Percentiles rank a stretch among this genome's conserved stretches.
Evolutionary conservation across 1,140 invertebrate species (phyloP).

Genomic region (Bombus terrestris): DNA sequence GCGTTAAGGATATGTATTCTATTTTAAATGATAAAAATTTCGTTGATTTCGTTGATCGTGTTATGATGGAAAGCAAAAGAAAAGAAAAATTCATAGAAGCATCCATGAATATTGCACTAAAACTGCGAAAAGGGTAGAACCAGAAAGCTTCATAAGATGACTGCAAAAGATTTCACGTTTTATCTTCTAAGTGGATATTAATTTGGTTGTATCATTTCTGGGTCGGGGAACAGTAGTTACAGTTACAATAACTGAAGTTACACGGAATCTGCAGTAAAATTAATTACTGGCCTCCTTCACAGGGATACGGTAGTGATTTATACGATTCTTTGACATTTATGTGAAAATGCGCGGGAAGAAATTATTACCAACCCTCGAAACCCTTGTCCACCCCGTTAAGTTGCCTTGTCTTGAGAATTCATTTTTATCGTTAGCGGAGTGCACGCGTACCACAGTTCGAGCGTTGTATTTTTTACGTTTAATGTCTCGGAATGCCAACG

Average conservation of each 20-base stretch:
- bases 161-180: background rate
- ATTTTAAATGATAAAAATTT: too few relatives aligned
- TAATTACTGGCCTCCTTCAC: conserved; percentile 40
- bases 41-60: too few relatives aligned
- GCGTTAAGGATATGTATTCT: too few relatives aligned
- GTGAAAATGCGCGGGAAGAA: conserved; percentile 40
- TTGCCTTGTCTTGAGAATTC: conserved; percentile 25
- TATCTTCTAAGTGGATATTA: conserved; percentile 39
- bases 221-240: background rate
- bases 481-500: conserved; percentile 30
- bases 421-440: conserved; percentile 20
- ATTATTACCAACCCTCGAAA: conserved; percentile 15
- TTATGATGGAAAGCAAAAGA: too few relatives aligned
- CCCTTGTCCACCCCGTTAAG: background rate
- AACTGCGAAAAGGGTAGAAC: background rate
- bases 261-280: conserved; percentile 20
- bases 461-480: conserved; percentile 43
- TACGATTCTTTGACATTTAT: conserved; percentile 57
- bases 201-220: conserved; percentile 50
- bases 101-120: too few relatives aligned
- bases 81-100: too few relatives aligned
- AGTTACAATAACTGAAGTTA: background rate
- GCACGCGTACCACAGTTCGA: background rate
- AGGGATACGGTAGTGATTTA: conserved; percentile 47
- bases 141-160: conserved; percentile 13